Base-by-base conservation (phyloP, 2,888 invertebrate genomes). In the Idaea dimidiata region DNA sequence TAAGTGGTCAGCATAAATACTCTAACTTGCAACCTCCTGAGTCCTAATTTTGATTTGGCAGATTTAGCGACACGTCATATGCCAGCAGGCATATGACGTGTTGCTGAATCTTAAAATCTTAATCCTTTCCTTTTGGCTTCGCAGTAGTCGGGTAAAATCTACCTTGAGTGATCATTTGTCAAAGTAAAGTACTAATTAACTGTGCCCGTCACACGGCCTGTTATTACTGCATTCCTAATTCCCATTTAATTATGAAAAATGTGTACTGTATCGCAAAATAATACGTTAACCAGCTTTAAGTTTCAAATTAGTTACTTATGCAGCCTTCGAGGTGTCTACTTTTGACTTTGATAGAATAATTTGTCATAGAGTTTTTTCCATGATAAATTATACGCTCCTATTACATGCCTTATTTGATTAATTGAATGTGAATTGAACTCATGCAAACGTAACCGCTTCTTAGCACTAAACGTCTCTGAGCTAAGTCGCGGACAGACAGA, bases 181-280 rank as follows among this genome's bases (percentile, higher is more conserved):
- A 82, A 79, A 80, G 74, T 64, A 71, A 74, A 78, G 76, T 80
- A 80, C 81, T 86, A 86, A 82, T n/a, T n/a, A n/a, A n/a, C n/a
- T n/a, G 80, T 79, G 79, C 72, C 74, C 74, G 79, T 77, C 76
- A 73, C 73, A 76, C 73, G 68, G 74, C 73, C 69, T 74, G 72
- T 75, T 79, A 81, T 84, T 80, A 81, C 69, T 73, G 71, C 68
- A 66, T 67, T 74, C 71, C 72, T 65, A 68, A 80, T 77, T 75
- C 72, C 18, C 59, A 75, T 80, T 78, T 82, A 76, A 82, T 80
- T 80, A 77, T 80, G 80, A 80, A 80, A 77, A 78, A 81, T 80
- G 72, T 72, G 70, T 64, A 68, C 65, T 63, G 60, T 69, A 63
- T 63, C 61, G 56, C 43, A 43, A 43, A 43, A 43, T 64, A 60